Evolutionary conservation across 2,888 invertebrate genomes (phyloP), one percentile per base, ranked within the genome.

Genomic region (Drosophila koepferae): DNA sequence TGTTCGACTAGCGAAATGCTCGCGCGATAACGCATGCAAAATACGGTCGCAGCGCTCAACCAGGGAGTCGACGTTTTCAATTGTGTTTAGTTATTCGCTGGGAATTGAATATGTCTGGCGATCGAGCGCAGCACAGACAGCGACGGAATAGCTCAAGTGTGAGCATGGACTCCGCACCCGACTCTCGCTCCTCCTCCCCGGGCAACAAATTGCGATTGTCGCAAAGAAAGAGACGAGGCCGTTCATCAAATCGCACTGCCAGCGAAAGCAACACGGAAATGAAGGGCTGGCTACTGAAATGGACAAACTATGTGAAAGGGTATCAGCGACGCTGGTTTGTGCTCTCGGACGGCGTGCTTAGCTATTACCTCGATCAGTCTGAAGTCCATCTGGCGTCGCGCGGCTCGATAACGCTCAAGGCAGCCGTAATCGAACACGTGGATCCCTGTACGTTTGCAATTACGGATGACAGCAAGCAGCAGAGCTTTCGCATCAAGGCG

Each of bases 321-420:
- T 99, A 99, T 94, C 99, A 99, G 93, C 96, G 98, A 93, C 95
- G 99, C 91, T 99, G 99, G 99, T 99, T 99, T 95, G 99, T 99
- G 90, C 95, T 99, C 92, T 97, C 98, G 91, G 98, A 99, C 94
- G 98, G 98, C 92, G 95, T 97, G 90, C 95, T 99, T 91, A 98
- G 98, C 75, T 92, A 93, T 92, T 94, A 78, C 94, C 99, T 99
- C 94, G 99, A 97, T 93, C 99, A 98, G 93, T 97, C 98, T 9
- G 99, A 99, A 94, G 98, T 99, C 96, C 96, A 97, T 28, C 99
- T 99, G 93, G 98, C 99, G 34, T 99, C 99, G 92, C 96, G 99
- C 51, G 99, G 99, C 63, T 98, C 98, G 71, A 99, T 99, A 91
- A 98, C 98, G 72, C 94, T 99, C 64, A 97, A 98, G 80, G 98